These are phyloP conservation scores for Tadarida brasiliensis DNA, from an alignment of 2,797 vertebrate genomes.

Conservation along the genomic window DNA sequence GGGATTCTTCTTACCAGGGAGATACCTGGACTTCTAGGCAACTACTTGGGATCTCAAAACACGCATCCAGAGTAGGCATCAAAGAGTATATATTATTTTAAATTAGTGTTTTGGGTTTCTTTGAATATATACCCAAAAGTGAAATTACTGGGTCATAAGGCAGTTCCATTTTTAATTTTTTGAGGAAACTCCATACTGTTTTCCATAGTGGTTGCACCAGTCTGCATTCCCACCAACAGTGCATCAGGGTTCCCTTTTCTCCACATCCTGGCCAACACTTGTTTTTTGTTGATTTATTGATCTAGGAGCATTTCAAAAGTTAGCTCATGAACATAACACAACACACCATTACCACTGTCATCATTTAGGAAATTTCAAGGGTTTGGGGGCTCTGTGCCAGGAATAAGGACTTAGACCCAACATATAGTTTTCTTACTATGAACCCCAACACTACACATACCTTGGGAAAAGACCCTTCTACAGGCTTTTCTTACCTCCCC, in stretches of 20 bases:
- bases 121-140: too few species aligned
- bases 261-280: too few species aligned
- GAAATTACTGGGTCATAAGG: too few species aligned
- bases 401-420: neutral
- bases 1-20: neutral
- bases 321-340: neutral
- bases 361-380: neutral
- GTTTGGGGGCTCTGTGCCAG: neutral
- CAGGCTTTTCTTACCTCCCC: neutral
- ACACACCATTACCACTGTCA: neutral
- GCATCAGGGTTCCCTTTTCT: too few species aligned
- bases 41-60: neutral
- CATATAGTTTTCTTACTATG: neutral
- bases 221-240: too few species aligned
- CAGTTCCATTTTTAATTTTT: too few species aligned
- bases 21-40: neutral
- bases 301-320: too few species aligned
- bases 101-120: too few species aligned
- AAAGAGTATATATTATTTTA: neutral
- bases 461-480: neutral
- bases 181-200: too few species aligned
- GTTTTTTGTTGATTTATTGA: neutral
- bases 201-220: too few species aligned
- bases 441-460: neutral
- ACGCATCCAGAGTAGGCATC: neutral